Conservation (phyloP, 2,113 vertebrate genomes). For the Pteruthius melanotis region DNA sequence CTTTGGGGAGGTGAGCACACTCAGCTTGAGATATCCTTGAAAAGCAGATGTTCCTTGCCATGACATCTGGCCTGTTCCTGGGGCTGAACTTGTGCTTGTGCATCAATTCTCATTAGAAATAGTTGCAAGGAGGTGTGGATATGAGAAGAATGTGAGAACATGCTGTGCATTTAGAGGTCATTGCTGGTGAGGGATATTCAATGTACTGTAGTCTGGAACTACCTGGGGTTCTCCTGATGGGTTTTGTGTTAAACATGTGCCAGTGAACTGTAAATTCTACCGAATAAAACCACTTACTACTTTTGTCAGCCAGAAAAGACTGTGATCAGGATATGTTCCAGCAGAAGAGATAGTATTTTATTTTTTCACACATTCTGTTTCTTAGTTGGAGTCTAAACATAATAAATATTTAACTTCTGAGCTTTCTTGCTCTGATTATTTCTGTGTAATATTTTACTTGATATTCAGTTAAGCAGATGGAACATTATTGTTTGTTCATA, state of each 20-base stretch:
- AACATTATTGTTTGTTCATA: background rate
- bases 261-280: background rate
- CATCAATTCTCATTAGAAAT: background rate
- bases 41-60: background rate
- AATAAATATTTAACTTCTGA: slow-evolving; percentile 43
- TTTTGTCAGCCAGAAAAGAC: background rate
- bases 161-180: background rate
- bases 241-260: background rate
- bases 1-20: background rate
- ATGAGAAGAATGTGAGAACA: slow-evolving; percentile 1
- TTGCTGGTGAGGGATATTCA: background rate
- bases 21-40: background rate
- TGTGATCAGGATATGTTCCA: background rate
- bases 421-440: slow-evolving; percentile 6
- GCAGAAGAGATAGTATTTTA: background rate
- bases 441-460: slow-evolving; percentile 23
- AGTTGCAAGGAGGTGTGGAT: background rate
- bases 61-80: background rate
- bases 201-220: background rate
- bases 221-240: background rate
- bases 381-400: background rate
- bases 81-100: background rate
- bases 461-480: background rate
- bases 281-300: background rate
- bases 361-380: background rate